Percentiles rank a stretch among this genome's conserved stretches.
These are phyloP conservation scores for Porphyrio hochstetteri DNA, from an alignment of 2,113 vertebrate genomes.

Conservation along the genomic window DNA sequence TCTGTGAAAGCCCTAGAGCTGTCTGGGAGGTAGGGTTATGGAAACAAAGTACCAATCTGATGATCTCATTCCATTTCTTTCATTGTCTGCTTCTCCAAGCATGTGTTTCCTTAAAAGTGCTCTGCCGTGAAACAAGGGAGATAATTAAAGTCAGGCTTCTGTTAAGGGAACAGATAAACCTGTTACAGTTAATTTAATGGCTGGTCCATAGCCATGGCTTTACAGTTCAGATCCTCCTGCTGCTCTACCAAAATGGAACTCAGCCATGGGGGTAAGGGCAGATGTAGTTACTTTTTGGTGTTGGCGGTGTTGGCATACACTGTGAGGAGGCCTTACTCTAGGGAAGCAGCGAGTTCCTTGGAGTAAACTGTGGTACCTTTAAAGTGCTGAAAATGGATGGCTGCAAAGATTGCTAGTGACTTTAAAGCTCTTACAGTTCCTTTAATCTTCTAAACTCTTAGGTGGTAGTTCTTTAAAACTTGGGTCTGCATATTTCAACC, in stretches of 20 bases:
- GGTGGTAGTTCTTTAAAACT: background rate
- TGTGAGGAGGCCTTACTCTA: background rate
- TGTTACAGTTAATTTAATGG: background rate
- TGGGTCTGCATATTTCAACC: background rate
- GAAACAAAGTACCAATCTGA: background rate
- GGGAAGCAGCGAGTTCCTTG: rapidly evolving
- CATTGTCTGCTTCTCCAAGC: background rate
- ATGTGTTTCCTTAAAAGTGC: background rate
- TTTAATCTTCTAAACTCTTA: background rate
- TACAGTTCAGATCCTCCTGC: background rate
- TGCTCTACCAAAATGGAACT: background rate
- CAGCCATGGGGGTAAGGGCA: background rate
- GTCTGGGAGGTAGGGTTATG: background rate
- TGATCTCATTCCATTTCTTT: background rate
- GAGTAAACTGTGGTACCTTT: background rate
- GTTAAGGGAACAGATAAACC: background rate
- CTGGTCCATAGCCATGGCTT: background rate
- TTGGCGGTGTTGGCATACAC: rapidly evolving
- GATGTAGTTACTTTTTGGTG: background rate
- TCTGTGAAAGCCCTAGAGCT: background rate
- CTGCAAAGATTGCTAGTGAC: background rate
- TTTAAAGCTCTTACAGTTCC: background rate
- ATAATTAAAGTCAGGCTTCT: background rate
- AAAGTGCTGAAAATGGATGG: background rate
- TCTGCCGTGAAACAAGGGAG: background rate